Base-by-base conservation (phyloP, 1,140 invertebrate genomes). In the Agrypnia vestita region DNA sequence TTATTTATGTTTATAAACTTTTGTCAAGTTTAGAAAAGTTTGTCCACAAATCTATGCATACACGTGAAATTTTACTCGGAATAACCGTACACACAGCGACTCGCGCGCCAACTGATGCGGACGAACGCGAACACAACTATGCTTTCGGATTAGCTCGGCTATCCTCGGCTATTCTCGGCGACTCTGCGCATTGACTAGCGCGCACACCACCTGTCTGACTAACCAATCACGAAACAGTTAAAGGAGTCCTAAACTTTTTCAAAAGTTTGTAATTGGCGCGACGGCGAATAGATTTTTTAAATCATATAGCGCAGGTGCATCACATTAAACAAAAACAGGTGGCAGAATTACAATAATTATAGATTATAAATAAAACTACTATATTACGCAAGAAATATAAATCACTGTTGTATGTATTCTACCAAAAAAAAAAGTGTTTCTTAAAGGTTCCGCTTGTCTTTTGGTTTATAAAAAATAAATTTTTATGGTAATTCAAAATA, bases 41-140 rank as follows among this genome's bases (percentile, higher is more conserved):
- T 72, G 15, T 69, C 6, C 25, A 35, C 25, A 35, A 35, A 17
- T 75, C 53, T n/a, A 75, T 59, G 72, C 56, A 44, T 56, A 59
- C 72, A 75, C 13, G 43, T 9, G 43, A 56, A 75, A 75, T 59
- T n/a, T 3, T n/a, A 15, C 19, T 0, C 53, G 9, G 8, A 17
- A 56, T 19, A 4, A 15, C 74, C 75, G 25, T 44, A 64, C 75
- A n/a, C 13, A 12, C 7, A 59, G 75, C 64, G 76, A 69, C 61
- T 77, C 55, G 74, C 74, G 80, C 80, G 74, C 49, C 51, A 53
- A 78, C 80, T 81, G 80, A 69, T 51, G 74, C 56, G 51, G 35
- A 51, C 44, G 79, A 62, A 62, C 43, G n/a, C n/a, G 46, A 62
- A 61, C 59, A 25, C 61, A 15, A 43, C 13, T 15, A 12, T 13